phyloP scores from a whole-genome alignment of 2,888 invertebrate genomes.

The Nemapogon koenigi region DNA sequence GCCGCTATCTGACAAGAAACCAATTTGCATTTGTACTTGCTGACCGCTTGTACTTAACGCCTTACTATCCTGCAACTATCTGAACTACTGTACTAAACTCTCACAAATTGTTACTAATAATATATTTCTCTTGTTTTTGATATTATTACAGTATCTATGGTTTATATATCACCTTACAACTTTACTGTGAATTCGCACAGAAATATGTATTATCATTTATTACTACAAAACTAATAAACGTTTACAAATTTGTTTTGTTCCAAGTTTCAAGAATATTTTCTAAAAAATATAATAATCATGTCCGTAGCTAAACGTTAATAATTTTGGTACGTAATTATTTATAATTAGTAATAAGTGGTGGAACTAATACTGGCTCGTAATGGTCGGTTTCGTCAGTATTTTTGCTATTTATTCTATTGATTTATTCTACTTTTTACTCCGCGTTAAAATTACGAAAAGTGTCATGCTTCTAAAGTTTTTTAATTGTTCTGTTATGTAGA shows the following conservation, averaged over 20 bases:
- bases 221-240: no score
- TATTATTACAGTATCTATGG: neutral
- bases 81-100: neutral
- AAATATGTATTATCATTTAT: neutral
- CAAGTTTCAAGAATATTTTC: no score
- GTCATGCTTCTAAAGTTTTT: no score
- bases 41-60: neutral
- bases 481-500: no score
- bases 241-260: no score
- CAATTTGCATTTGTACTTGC: constrained; percentile 6
- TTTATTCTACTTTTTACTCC: no score
- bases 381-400: no score
- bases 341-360: constrained; percentile 2
- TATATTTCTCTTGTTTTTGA: no score
- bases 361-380: no score
- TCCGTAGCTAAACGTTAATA: neutral
- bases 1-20: neutral
- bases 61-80: constrained; percentile 1
- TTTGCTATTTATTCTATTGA: no score
- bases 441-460: no score
- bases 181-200: neutral
- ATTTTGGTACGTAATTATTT: neutral
- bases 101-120: constrained; percentile 3
- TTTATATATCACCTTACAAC: neutral
- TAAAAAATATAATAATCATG: constrained; percentile 1